Evolutionary conservation across 2,888 invertebrate genomes (phyloP), one percentile per base, ranked within the genome.

Genomic region (Aethes cnicana): DNA sequence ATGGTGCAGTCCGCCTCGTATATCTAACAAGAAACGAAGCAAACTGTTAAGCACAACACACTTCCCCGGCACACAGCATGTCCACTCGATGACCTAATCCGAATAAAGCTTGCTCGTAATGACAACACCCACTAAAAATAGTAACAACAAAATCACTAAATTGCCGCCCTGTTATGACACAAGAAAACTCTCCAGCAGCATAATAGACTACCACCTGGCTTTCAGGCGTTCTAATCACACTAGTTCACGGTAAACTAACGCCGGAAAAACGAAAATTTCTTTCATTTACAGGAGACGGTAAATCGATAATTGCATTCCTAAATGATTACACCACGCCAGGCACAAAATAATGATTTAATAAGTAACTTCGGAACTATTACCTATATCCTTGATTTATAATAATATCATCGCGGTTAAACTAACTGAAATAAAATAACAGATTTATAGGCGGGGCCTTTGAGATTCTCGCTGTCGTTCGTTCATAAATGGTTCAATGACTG

Each of bases 101-200:
- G 77, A 83, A 73, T 81, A 77, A 67, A 81, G 81, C 83, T 79
- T 74, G 71, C 66, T 72, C 73, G 78, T 78, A 84, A 85, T 89
- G 90, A 90, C 90, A 90, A 90, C 90, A 90, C 88, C 91, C 78
- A 91, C 90, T 83, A 89, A 91, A 87, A 92, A 93, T 77, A 92
- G 92, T 73, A 90, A 72, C 82, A 91, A 86, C 62, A 69, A 78
- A 75, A 75, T 72, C 77, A 81, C 69, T 68, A 68, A 74, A 76
- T 69, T 73, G 68, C 47, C 54, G 61, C 58, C 61, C 63, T 69
- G 60, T 63, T 73, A 69, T 73, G 68, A 81, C 74, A 74, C 66
- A 77, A 78, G 77, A 74, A n/a, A 59, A 57, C 65, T 62, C 60
- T 59, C 68, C 60, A 52, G 55, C 54, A 47, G 57, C 54, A 43